Conservation (phyloP, 2,113 vertebrate species). For the Melanostigma gelatinosum region DNA sequence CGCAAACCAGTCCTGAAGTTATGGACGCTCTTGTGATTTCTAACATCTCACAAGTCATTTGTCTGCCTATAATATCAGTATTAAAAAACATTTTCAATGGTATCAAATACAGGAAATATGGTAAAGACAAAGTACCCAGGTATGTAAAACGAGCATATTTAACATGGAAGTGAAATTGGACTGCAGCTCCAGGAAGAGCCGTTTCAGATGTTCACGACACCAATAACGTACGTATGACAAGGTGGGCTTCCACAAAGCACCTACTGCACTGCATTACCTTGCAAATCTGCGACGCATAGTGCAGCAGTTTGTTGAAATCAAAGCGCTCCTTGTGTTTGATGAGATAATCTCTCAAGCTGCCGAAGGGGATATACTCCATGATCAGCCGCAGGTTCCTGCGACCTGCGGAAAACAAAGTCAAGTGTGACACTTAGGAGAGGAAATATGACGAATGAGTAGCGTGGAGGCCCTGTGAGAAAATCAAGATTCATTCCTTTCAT, state of each 20-base stretch:
- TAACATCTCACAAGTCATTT: neutral
- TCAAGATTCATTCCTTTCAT: conserved; percentile 43
- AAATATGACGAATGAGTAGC: neutral
- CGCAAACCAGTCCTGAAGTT: neutral
- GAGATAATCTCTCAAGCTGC: conserved; percentile 96
- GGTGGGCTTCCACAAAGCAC: neutral
- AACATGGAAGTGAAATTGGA: neutral
- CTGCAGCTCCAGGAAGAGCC: neutral
- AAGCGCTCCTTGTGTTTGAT: conserved; percentile 93
- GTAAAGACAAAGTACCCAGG: neutral
- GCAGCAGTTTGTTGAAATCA: conserved; percentile 93
- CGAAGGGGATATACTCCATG: conserved; percentile 97
- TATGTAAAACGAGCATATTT: neutral
- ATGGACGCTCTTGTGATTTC: neutral
- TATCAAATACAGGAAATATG: neutral
- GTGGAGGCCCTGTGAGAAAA: conserved; percentile 7
- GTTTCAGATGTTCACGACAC: neutral
- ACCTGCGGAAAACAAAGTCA: conserved; percentile 72
- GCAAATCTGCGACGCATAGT: conserved; percentile 95
- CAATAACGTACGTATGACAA: neutral
- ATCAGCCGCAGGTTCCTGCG: conserved; percentile 93
- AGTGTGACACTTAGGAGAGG: neutral
- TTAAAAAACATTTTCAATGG: neutral
- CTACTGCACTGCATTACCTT: conserved; percentile 84
- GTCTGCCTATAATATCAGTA: neutral